Base-by-base conservation (phyloP, 1,140 invertebrate species). In the Neoseiulus cucumeris region DNA sequence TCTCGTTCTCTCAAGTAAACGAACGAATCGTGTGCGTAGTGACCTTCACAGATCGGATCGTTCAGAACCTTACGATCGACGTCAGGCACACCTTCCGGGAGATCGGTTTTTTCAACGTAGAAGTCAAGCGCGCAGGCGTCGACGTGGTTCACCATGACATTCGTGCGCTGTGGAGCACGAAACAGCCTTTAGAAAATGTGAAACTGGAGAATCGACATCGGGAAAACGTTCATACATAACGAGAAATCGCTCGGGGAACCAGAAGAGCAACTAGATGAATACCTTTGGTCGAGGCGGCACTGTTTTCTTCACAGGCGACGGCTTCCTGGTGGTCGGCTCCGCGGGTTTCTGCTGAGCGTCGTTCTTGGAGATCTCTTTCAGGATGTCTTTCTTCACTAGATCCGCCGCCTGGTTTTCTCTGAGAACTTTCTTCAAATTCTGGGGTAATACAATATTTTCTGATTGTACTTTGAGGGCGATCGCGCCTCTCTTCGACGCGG, bases 1-100 rank as follows among this genome's bases (percentile, higher is more conserved):
- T 98, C 94, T 75, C 90, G 82, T 41, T 80, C 75, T 73, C 87
- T 91, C 67, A 95, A 83, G 74, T 98, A 97, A 59, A 85, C 81
- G 74, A 98, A 98, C 70, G 97, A 96, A 68, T 97, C 89, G 79
- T 84, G 82, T 18, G 90, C 92, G 80, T 96, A 98, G 51, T 85
- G 77, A 0, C 89, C 85, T 0, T 91, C 86, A 76, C 89, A 85
- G 71, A 83, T 85, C 6, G 84, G 82, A 77, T 97, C 90, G 68
- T 82, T 79, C 78, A 82, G 82, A 73, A 86, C 89, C 72, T 89
- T 87, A 69, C 79, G 80, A 76, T 98, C 94, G 76, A 90, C 91
- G 75, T 97, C 89, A 6, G 78, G 73, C 7, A 91, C 83, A 64
- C 82, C 83, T 7, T 69, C 66, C 30, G 78, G 77, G n/a, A 75